Evolutionary conservation across 2,888 invertebrate species (phyloP), one percentile per base, ranked within the genome.

Genomic region (Monoplex corrugatus): DNA sequence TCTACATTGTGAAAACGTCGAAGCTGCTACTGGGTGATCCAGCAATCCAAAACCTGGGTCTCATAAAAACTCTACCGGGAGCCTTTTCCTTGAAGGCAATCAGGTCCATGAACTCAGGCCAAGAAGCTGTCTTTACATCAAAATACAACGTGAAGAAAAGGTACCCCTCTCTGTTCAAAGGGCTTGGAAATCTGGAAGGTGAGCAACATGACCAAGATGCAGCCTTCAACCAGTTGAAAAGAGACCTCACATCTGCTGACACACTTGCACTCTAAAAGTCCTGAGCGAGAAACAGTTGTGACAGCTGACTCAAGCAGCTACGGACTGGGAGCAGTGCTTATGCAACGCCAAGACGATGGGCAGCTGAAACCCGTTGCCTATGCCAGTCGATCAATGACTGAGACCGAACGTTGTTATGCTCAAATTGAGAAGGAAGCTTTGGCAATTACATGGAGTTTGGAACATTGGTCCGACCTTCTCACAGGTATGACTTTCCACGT

Each of bases 121-220:
- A n/a, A n/a, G n/a, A n/a, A n/a, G n/a, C n/a, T n/a, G n/a, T n/a
- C n/a, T n/a, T n/a, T n/a, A n/a, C n/a, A n/a, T n/a, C n/a, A n/a
- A n/a, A n/a, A n/a, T n/a, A n/a, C n/a, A n/a, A n/a, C n/a, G n/a
- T n/a, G n/a, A n/a, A n/a, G n/a, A n/a, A n/a, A n/a, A n/a, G n/a
- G n/a, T n/a, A n/a, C n/a, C n/a, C n/a, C n/a, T n/a, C n/a, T n/a
- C n/a, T n/a, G n/a, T n/a, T n/a, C n/a, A n/a, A n/a, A n/a, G n/a
- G n/a, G n/a, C n/a, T n/a, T n/a, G n/a, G n/a, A n/a, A n/a, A n/a
- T n/a, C n/a, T n/a, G n/a, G n/a, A n/a, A n/a, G n/a, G n/a, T n/a
- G n/a, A n/a, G n/a, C n/a, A 88, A 68, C 63, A 68, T 68, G 63
- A 68, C 63, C 63, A 6, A 68, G 28, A 68, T 68, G 63, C 63